Conservation (phyloP, 1,140 invertebrate species). For the Hestina assimilis region DNA sequence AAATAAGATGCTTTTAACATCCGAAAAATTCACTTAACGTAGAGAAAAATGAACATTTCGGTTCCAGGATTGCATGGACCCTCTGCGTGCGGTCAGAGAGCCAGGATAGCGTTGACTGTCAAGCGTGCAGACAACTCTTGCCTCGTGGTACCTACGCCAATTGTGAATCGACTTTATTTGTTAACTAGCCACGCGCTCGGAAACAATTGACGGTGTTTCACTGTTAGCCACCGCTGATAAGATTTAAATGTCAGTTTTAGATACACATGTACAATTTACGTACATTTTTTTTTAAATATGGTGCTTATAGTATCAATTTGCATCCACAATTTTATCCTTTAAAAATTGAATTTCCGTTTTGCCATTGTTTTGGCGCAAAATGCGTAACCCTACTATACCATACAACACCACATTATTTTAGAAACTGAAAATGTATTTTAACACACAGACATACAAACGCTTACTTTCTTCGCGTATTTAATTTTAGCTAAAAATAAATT, state of each 20-base stretch:
- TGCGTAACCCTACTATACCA: too few species aligned
- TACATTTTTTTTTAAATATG: not conserved
- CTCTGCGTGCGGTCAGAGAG: constrained; percentile 47
- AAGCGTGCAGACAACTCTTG: constrained; percentile 47
- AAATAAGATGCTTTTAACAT: not conserved
- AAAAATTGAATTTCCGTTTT: too few species aligned
- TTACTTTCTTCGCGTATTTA: not conserved
- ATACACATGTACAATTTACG: constrained; percentile 11
- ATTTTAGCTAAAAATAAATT: not conserved
- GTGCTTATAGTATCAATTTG: not conserved
- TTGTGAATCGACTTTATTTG: constrained; percentile 72
- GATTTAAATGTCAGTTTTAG: constrained; percentile 54
- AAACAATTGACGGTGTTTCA: constrained; percentile 71
- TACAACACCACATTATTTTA: too few species aligned
- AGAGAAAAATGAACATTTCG: not conserved
- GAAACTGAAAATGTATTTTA: not conserved
- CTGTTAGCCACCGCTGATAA: constrained; percentile 62
- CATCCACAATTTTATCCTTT: too few species aligned
- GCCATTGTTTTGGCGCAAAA: too few species aligned
- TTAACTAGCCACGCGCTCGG: constrained; percentile 73
- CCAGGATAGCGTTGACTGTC: constrained; percentile 66
- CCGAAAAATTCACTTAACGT: constrained; percentile 10
- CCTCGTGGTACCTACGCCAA: constrained; percentile 62
- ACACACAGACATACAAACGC: too few species aligned
- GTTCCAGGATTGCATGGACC: constrained; percentile 27